Evolutionary conservation across 1,140 invertebrate genomes (phyloP).

Genomic region (Anthonomus grandis): DNA sequence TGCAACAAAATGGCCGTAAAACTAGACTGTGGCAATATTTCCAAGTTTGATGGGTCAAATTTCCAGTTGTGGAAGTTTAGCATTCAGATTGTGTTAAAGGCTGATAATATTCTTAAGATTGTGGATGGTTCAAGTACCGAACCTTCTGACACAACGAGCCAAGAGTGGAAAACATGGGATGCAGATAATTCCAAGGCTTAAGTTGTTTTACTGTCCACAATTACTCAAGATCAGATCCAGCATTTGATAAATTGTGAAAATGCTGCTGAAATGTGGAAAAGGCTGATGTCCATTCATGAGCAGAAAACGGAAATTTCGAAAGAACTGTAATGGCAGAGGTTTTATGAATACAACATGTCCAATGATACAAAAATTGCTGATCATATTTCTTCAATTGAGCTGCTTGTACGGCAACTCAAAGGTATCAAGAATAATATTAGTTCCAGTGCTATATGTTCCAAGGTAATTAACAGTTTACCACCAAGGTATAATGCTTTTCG

Average conservation of each 20-base stretch:
- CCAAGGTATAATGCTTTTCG: constrained; percentile 47
- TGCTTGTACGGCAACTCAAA: constrained; percentile 15
- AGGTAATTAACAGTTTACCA: constrained; percentile 43
- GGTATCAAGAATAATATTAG: constrained; percentile 10
- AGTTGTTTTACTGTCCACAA: constrained; percentile 32
- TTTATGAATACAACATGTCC: background rate
- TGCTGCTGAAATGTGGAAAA: constrained; percentile 45
- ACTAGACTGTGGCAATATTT: background rate
- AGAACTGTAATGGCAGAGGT: background rate
- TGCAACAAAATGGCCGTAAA: background rate
- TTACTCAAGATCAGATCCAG: constrained; percentile 34
- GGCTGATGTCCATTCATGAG: constrained; percentile 41
- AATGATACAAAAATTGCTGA: background rate
- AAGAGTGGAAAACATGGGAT: constrained; percentile 18
- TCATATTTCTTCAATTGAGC: constrained; percentile 8
- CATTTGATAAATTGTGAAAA: constrained; percentile 40
- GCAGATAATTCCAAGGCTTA: constrained; percentile 30
- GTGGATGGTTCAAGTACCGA: background rate
- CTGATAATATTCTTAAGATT: constrained; percentile 1
- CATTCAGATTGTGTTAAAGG: constrained; percentile 4
- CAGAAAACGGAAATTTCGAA: constrained; percentile 27
- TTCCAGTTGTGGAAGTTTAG: constrained; percentile 12
- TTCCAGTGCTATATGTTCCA: constrained; percentile 19
- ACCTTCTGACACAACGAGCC: constrained; percentile 1
- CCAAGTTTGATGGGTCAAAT: constrained; percentile 16